Evolutionary conservation across 1,140 invertebrate genomes (phyloP), one percentile per base, ranked within the genome.

Genomic region (Drosophila arawakana): DNA sequence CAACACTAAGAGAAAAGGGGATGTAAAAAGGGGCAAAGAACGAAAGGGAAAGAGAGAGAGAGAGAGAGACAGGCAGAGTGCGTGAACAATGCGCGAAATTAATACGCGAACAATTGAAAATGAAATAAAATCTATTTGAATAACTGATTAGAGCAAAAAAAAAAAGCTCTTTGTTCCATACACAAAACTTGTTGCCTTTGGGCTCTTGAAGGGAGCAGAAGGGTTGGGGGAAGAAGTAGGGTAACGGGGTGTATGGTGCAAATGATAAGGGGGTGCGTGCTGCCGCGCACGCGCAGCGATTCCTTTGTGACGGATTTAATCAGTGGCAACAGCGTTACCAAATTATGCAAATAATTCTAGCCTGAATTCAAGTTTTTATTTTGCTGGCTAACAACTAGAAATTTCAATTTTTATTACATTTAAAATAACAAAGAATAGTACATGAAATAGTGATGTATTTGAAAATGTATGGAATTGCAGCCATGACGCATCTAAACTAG

Each of bases 71-170:
- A 55, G 35, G 13, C 10, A 57, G 54, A 41, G 15, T 41, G 15
- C 2, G 15, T 1, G 54, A 18, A 74, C 57, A 71, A 73, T 76
- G 63, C 46, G 65, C 57, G 15, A 76, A 86, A 69, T 80, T 84
- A 84, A 80, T 82, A 63, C 67, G 70, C 50, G 54, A 73, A 78
- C 81, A 89, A 88, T 88, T 60, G 76, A 6, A 59, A 70, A 57
- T 66, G 74, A 59, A 88, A 76, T 78, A 13, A 72, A 89, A 81
- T 81, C 80, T 89, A 89, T 89, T 89, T 89, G 84, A 89, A 81
- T 89, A 76, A 89, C 78, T 75, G 84, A 89, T 89, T 89, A 89
- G 63, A 63, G 63, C 39, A 43, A 61, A 76, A 58, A 61, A 58
- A 61, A 76, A 58, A 41, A 62, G 58, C 66, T 73, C 58, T 66